A percentile compares a stretch with the other conserved stretches of the same genome.
phyloP scores from a whole-genome alignment of 2,888 invertebrate species.

The Hyposoter dolosus region DNA sequence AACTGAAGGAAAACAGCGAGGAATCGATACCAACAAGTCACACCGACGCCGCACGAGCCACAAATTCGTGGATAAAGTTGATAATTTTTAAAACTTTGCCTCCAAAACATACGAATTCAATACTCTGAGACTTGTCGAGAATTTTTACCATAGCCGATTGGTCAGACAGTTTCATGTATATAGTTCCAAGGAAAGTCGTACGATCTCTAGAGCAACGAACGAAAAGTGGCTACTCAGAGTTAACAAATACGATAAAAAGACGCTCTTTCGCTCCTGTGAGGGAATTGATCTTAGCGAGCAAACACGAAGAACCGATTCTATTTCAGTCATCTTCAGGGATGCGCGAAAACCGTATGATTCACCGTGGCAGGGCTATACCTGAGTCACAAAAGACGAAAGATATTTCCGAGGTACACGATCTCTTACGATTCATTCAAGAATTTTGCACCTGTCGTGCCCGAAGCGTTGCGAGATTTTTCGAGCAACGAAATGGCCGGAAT shows the following conservation, averaged over 20 bases:
- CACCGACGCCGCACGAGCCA: too few species aligned
- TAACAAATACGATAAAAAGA: conserved; percentile 28
- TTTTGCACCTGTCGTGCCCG: conserved; percentile 2
- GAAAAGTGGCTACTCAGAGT: conserved; percentile 24
- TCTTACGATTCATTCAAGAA: conserved; percentile 30
- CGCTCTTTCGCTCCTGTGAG: conserved; percentile 30
- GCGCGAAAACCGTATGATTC: conserved; percentile 52
- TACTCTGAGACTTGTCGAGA: conserved; percentile 17
- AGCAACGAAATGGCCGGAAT: background rate
- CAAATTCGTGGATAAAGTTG: too few species aligned
- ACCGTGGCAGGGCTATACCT: conserved; percentile 6
- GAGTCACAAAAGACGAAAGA: conserved; percentile 27
- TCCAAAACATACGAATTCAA: background rate
- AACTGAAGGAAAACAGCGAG: too few species aligned
- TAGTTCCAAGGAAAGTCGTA: background rate
- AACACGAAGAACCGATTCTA: conserved; percentile 63
- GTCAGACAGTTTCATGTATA: conserved; percentile 18
- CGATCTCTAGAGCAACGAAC: background rate
- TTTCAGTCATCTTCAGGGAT: conserved; percentile 54
- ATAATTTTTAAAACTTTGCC: too few species aligned
- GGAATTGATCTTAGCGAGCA: conserved; percentile 60
- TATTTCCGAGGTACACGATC: conserved; percentile 20
- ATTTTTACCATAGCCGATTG: conserved; percentile 18
- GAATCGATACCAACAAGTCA: too few species aligned
- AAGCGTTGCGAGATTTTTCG: background rate